Conservation (phyloP, 2,888 invertebrate genomes). For the Cylindroiulus punctatus region DNA sequence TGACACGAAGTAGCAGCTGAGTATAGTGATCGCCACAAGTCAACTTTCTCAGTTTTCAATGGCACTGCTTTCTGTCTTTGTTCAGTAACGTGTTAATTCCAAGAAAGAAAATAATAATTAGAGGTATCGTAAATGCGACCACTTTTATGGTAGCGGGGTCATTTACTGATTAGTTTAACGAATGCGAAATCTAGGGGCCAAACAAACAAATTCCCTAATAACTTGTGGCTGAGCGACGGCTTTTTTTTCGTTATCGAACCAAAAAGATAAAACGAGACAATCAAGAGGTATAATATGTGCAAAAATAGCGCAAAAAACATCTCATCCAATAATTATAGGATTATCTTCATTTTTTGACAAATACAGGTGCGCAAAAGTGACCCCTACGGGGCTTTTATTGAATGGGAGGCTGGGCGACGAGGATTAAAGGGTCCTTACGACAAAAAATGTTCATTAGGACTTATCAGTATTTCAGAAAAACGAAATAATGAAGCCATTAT, state of each 20-base stretch:
- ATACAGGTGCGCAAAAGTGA: slow-evolving; percentile 47
- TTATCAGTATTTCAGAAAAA: slow-evolving; percentile 28
- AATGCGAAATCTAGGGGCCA: slow-evolving; percentile 40
- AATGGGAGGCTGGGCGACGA: not conserved
- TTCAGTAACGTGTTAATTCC: slow-evolving; percentile 19
- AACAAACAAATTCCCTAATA: slow-evolving; percentile 45
- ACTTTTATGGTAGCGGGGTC: slow-evolving; percentile 40
- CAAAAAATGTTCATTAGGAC: slow-evolving; percentile 38
- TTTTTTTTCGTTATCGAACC: slow-evolving; percentile 36
- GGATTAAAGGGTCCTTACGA: slow-evolving; percentile 30
- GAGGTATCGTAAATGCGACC: slow-evolving; percentile 40
- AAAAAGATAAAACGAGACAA: slow-evolving; percentile 45
- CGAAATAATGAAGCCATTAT: slow-evolving; percentile 45
- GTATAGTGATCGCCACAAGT: not conserved
- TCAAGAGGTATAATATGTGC: slow-evolving; percentile 40
- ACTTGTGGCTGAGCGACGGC: slow-evolving; percentile 37
- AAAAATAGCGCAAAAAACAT: slow-evolving; percentile 14
- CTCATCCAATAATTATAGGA: slow-evolving; percentile 45
- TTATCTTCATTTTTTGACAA: slow-evolving; percentile 47
- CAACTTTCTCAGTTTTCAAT: not conserved
- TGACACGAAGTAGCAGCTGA: not conserved
- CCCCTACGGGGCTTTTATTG: slow-evolving; percentile 43
- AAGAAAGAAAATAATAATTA: slow-evolving; percentile 13
- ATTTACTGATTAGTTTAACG: slow-evolving; percentile 47
- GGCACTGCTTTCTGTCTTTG: not conserved